Evolutionary conservation across 2,113 vertebrate genomes (phyloP).

Genomic region (Otus sunia): DNA sequence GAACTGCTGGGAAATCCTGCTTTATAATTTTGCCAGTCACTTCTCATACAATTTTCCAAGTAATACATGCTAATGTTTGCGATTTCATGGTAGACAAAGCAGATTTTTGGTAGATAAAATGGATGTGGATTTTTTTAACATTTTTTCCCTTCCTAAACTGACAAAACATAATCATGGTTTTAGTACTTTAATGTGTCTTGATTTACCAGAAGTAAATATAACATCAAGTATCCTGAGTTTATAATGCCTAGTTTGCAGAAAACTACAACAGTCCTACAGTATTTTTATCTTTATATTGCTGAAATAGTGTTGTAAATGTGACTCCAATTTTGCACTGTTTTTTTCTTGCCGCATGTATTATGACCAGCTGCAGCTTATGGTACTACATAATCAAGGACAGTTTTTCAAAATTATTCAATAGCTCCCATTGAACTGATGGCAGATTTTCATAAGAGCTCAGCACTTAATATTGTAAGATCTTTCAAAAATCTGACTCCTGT

Average conservation of each 20-base stretch:
- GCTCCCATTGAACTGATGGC: background rate
- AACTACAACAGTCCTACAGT: background rate
- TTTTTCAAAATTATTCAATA: background rate
- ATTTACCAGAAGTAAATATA: background rate
- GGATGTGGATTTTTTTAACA: background rate
- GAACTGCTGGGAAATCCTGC: background rate
- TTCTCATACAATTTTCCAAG: background rate
- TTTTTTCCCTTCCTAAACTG: background rate
- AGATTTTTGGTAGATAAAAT: background rate
- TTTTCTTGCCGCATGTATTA: background rate
- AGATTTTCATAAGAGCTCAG: background rate
- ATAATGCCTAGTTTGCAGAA: background rate
- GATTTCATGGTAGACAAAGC: background rate
- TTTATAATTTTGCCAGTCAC: background rate
- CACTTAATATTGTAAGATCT: background rate
- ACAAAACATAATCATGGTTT: background rate
- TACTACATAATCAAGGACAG: background rate
- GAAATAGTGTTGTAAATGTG: background rate
- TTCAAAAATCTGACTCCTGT: background rate
- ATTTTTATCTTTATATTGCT: background rate
- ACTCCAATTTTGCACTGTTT: background rate
- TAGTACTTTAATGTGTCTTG: background rate
- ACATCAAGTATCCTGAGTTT: background rate
- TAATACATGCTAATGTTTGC: background rate
- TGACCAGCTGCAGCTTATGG: background rate